Conservation (phyloP, 2,888 invertebrate genomes). For the Oxycera nigricornis region DNA sequence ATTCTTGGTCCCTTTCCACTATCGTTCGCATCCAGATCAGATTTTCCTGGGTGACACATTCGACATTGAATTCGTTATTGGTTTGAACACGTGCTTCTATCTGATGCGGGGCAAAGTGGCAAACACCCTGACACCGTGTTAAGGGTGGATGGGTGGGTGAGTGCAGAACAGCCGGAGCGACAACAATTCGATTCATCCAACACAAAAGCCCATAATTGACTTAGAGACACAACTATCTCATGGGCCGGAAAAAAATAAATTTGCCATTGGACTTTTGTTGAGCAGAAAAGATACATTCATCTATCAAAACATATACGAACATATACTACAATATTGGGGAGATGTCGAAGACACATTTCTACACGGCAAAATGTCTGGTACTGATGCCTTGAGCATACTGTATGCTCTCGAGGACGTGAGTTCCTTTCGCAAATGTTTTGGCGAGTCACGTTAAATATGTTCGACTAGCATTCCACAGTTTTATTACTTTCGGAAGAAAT, state of each 20-base stretch:
- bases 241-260: constrained; percentile 1
- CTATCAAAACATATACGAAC: neutral
- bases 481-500: constrained; percentile 34
- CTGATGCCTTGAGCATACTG: constrained; percentile 36
- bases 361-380: constrained; percentile 5
- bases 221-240: constrained; percentile 26
- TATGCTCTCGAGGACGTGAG: constrained; percentile 44
- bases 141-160: neutral
- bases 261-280: constrained; percentile 10
- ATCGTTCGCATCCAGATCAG: neutral
- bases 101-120: constrained; percentile 8
- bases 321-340: neutral
- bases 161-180: neutral
- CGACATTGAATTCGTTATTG: constrained; percentile 29
- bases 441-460: constrained; percentile 42
- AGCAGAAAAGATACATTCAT: neutral
- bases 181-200: constrained; percentile 17
- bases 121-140: neutral
- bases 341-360: constrained; percentile 16
- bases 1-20: constrained; percentile 15
- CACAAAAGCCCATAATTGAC: constrained; percentile 31
- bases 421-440: constrained; percentile 22
- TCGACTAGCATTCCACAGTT: constrained; percentile 37
- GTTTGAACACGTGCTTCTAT: constrained; percentile 24
- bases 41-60: constrained; percentile 19